These are phyloP conservation scores for Pogonus chalceus DNA, from an alignment of 1,140 invertebrate species.

Conservation along the genomic window DNA sequence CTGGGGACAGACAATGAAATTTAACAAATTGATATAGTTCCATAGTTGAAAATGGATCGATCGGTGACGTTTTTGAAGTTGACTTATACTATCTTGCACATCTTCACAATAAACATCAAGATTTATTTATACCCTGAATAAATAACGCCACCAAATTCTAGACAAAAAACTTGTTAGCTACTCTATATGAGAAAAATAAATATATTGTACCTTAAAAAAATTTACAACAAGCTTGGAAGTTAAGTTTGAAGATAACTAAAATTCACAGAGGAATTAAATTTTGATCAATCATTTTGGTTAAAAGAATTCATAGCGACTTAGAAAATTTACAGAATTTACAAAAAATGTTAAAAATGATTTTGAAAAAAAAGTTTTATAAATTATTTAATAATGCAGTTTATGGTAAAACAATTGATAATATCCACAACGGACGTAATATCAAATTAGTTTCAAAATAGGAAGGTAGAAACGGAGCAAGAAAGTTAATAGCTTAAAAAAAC, in stretches of 20 bases:
- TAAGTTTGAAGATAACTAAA: slow-evolving; percentile 32
- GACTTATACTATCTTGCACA: slow-evolving; percentile 25
- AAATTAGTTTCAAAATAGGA: slow-evolving; percentile 20
- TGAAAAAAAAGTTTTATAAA: slow-evolving; percentile 37
- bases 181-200: slow-evolving; percentile 25
- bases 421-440: slow-evolving; percentile 26
- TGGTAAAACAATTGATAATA: slow-evolving; percentile 36
- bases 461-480: slow-evolving; percentile 15
- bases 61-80: slow-evolving; percentile 37
- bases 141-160: slow-evolving; percentile 11
- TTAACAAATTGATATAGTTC: slow-evolving; percentile 29
- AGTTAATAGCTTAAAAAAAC: slow-evolving; percentile 22
- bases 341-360: slow-evolving; percentile 28
- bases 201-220: slow-evolving; percentile 36
- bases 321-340: slow-evolving; percentile 26
- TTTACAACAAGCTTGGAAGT: slow-evolving; percentile 29
- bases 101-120: slow-evolving; percentile 35
- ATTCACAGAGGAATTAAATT: slow-evolving; percentile 33
- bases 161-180: slow-evolving; percentile 26
- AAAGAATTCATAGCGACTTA: slow-evolving; percentile 33
- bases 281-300: slow-evolving; percentile 33
- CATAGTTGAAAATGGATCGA: slow-evolving; percentile 24
- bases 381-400: slow-evolving; percentile 34
- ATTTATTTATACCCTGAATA: slow-evolving; percentile 33
- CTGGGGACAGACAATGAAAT: slow-evolving; percentile 26